A percentile compares a stretch with the other conserved stretches of the same genome.
Conservation (phyloP, 2,888 invertebrate genomes). For the Polymixis lichenea region DNA sequence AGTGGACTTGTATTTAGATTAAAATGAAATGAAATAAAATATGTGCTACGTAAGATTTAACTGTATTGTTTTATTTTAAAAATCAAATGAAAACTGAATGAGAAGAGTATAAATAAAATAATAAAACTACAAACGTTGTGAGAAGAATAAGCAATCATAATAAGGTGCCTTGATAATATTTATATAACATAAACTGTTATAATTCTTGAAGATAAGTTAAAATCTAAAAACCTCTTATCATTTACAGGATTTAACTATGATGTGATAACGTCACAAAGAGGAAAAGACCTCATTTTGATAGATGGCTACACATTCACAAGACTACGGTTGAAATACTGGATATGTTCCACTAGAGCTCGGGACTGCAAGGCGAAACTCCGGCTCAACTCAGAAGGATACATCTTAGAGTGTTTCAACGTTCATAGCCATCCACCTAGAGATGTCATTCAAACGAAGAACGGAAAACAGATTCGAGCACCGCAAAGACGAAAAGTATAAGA, state of each 20-base stretch:
- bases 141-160: neutral
- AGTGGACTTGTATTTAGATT: neutral
- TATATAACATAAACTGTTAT: neutral
- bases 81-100: neutral
- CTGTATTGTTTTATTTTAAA: slow-evolving; percentile 11
- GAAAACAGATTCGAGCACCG: neutral
- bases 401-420: slow-evolving; percentile 32
- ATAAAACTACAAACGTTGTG: neutral
- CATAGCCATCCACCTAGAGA: slow-evolving; percentile 59
- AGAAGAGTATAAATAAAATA: neutral
- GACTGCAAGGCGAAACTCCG: slow-evolving; percentile 62
- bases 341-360: slow-evolving; percentile 61
- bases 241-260: slow-evolving; percentile 35
- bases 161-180: neutral
- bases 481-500: neutral
- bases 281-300: slow-evolving; percentile 60
- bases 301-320: slow-evolving; percentile 67
- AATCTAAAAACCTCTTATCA: neutral
- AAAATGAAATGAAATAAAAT: neutral
- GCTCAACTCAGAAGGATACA: slow-evolving; percentile 36
- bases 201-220: neutral
- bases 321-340: slow-evolving; percentile 30
- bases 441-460: slow-evolving; percentile 11
- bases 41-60: neutral
- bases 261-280: slow-evolving; percentile 47